Conservation (phyloP, 2,113 vertebrate genomes). For the Megalops atlanticus region DNA sequence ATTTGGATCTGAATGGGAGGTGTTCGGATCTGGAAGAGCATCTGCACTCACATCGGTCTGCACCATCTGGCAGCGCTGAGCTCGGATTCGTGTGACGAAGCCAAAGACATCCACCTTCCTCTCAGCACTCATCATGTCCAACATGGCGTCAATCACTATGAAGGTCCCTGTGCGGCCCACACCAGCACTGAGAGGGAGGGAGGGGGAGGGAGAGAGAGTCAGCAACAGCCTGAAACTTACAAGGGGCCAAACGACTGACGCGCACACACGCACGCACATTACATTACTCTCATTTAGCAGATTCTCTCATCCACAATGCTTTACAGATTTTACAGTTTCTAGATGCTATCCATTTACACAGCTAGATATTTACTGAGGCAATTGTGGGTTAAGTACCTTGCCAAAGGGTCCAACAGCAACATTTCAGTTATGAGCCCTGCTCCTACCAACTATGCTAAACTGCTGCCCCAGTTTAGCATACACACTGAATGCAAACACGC, state of each 20-base stretch:
- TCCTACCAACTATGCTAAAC: no score
- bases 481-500: background rate
- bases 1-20: background rate
- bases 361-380: no score
- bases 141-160: conserved; percentile 97
- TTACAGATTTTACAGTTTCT: no score
- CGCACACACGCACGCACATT: conserved; percentile 6
- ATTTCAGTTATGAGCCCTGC: no score
- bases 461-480: no score
- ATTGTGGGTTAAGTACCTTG: no score
- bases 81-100: conserved; percentile 93
- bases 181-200: conserved; percentile 76
- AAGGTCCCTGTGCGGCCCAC: conserved; percentile 96
- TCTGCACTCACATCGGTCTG: conserved; percentile 88
- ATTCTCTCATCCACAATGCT: no score
- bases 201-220: background rate
- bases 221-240: background rate
- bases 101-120: conserved; percentile 95
- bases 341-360: no score
- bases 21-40: background rate
- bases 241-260: background rate
- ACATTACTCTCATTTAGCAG: no score
- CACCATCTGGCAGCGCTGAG: conserved; percentile 98
- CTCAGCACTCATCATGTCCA: conserved; percentile 96
- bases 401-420: no score